These are phyloP conservation scores for Speoplatyrhinus poulsoni DNA, from an alignment of 2,113 vertebrate genomes.

Conservation along the genomic window DNA sequence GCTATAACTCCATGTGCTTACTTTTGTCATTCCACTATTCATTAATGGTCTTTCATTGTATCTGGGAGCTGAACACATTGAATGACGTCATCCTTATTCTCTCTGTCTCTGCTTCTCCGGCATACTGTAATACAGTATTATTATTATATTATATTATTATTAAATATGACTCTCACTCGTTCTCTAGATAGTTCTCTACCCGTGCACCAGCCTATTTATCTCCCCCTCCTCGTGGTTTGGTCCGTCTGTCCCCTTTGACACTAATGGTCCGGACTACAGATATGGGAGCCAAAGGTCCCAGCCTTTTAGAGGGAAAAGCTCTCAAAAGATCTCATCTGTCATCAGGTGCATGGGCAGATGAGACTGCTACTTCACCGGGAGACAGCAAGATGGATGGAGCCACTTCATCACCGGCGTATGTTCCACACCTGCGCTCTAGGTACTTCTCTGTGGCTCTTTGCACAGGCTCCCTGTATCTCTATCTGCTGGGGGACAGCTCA, in stretches of 20 bases:
- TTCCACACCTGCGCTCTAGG: conserved; percentile 1
- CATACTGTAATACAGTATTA: no score
- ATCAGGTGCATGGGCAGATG: conserved; percentile 51
- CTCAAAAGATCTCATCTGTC: conserved; percentile 57
- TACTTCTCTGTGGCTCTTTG: no score
- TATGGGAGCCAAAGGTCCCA: conserved; percentile 46
- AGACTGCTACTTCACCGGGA: conserved; percentile 54
- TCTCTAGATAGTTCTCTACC: no score
- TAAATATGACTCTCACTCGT: no score
- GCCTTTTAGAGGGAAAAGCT: conserved; percentile 54
- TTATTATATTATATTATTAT: no score
- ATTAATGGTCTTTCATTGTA: no score
- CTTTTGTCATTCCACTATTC: no score
- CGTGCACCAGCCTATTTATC: not conserved
- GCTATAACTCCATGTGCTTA: no score
- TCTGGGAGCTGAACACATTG: not conserved
- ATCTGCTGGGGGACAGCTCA: no score
- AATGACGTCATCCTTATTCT: not conserved
- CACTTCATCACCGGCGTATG: conserved; percentile 55
- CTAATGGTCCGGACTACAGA: conserved; percentile 40
- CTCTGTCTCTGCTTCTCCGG: not conserved
- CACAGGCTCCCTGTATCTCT: no score
- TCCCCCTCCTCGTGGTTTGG: not conserved
- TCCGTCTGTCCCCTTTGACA: conserved; percentile 15
- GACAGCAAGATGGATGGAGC: conserved; percentile 63